Percentiles rank a stretch among this genome's conserved stretches.
These are phyloP conservation scores for Corynorhinus townsendii DNA, from an alignment of 2,113 vertebrate species.

Conservation along the genomic window DNA sequence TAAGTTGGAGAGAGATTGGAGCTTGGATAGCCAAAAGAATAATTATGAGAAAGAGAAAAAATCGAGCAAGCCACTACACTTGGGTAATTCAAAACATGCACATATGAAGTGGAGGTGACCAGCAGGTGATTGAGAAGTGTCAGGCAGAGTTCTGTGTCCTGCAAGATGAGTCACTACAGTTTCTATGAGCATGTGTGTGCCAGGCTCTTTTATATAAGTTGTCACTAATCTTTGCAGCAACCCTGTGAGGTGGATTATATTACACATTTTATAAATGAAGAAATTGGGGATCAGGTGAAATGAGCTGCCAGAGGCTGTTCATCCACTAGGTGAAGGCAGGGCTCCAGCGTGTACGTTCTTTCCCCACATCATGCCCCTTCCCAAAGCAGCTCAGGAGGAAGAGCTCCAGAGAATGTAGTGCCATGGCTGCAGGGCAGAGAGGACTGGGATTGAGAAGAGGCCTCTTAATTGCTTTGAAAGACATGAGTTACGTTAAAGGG, in stretches of 20 bases:
- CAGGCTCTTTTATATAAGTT: neutral
- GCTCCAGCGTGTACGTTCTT: neutral
- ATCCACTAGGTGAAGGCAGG: neutral
- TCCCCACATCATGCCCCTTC: neutral
- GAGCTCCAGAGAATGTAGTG: neutral
- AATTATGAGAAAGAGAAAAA: neutral
- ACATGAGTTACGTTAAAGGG: neutral
- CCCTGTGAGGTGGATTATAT: neutral
- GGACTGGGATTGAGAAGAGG: neutral
- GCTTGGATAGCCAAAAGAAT: neutral
- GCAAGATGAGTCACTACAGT: neutral
- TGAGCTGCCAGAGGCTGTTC: neutral
- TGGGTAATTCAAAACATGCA: neutral
- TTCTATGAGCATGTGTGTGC: neutral
- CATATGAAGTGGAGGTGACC: neutral
- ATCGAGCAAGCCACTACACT: neutral
- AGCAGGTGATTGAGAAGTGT: neutral
- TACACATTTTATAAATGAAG: slow-evolving; percentile 6
- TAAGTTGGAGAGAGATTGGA: neutral
- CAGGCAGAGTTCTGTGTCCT: neutral
- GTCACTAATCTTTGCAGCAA: neutral
- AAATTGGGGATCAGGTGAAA: neutral
- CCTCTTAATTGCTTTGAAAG: neutral
- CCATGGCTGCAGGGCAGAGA: neutral
- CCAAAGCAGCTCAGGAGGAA: neutral